Conservation (phyloP, 2,797 vertebrate species). For the Lindbergichthys nudifrons region DNA sequence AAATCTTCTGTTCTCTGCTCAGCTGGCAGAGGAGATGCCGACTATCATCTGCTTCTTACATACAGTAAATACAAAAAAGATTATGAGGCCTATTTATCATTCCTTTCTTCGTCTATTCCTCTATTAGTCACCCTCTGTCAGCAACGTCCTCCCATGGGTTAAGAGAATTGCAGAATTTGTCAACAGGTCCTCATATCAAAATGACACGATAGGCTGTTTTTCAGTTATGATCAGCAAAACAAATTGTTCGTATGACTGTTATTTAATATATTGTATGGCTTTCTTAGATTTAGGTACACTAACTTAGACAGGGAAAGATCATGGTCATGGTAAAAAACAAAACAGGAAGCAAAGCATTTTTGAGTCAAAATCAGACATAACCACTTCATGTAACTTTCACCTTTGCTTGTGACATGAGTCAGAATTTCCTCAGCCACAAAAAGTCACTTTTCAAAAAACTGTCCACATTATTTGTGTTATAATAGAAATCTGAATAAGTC, state of each 20-base stretch:
- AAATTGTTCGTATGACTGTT: background rate
- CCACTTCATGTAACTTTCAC: background rate
- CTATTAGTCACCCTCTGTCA: slow-evolving; percentile 11
- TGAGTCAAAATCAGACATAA: background rate
- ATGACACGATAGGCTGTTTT: background rate
- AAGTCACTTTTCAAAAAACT: background rate
- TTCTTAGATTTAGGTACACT: background rate
- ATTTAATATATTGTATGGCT: background rate
- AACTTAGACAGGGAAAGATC: background rate
- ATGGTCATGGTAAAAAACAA: too few species aligned
- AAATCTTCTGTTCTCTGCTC: slow-evolving; percentile 56
- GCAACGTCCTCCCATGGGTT: slow-evolving; percentile 1
- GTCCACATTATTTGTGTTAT: background rate
- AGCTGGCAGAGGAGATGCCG: slow-evolving; percentile 53
- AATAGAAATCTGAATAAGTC: background rate
- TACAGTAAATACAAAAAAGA: slow-evolving; percentile 68
- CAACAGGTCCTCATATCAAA: too few species aligned
- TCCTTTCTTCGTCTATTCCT: slow-evolving; percentile 2
- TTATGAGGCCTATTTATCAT: slow-evolving; percentile 58
- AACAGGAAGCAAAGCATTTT: too few species aligned
- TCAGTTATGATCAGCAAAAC: background rate
- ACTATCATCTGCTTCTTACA: slow-evolving; percentile 55
- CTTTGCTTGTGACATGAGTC: background rate
- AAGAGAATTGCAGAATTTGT: too few species aligned
- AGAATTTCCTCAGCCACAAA: too few species aligned